These are phyloP conservation scores for Cylas formicarius DNA, from an alignment of 1,140 invertebrate species.

Conservation along the genomic window DNA sequence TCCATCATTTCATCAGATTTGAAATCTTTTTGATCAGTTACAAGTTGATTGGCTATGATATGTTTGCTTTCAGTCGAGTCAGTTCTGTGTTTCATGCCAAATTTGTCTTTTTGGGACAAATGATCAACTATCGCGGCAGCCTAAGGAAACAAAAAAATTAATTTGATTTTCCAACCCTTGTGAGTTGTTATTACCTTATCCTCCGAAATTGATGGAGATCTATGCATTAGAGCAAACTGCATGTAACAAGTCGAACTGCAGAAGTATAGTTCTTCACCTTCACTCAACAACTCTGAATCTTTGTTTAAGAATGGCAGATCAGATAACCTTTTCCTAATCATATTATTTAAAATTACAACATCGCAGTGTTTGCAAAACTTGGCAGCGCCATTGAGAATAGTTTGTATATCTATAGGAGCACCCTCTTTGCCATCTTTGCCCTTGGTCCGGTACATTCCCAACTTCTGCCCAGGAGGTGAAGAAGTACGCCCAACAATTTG, in stretches of 20 bases:
- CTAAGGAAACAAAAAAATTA: constrained; percentile 34
- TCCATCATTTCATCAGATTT: constrained; percentile 22
- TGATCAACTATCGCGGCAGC: constrained; percentile 58
- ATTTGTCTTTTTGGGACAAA: constrained; percentile 48
- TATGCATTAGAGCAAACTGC: constrained; percentile 65
- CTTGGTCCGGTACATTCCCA: constrained; percentile 71
- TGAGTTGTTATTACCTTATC: constrained; percentile 42
- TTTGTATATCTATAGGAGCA: constrained; percentile 79
- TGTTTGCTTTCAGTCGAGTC: constrained; percentile 21
- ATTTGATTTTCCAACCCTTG: background rate
- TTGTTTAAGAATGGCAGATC: constrained; percentile 69
- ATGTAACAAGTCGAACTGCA: constrained; percentile 81
- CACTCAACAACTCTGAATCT: constrained; percentile 54
- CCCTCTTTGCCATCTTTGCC: constrained; percentile 80
- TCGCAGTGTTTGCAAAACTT: constrained; percentile 91
- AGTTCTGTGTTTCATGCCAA: constrained; percentile 34
- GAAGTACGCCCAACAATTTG: constrained; percentile 74
- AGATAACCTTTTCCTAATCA: constrained; percentile 71
- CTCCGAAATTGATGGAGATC: constrained; percentile 47
- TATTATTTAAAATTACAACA: constrained; percentile 75
- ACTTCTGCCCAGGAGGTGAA: constrained; percentile 70
- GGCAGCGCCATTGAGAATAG: constrained; percentile 77
- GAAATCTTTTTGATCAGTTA: constrained; percentile 13
- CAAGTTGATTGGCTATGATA: constrained; percentile 16
- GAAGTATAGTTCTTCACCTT: constrained; percentile 67